Conservation (phyloP, 2,113 vertebrate species). For the Trachemys scripta region DNA sequence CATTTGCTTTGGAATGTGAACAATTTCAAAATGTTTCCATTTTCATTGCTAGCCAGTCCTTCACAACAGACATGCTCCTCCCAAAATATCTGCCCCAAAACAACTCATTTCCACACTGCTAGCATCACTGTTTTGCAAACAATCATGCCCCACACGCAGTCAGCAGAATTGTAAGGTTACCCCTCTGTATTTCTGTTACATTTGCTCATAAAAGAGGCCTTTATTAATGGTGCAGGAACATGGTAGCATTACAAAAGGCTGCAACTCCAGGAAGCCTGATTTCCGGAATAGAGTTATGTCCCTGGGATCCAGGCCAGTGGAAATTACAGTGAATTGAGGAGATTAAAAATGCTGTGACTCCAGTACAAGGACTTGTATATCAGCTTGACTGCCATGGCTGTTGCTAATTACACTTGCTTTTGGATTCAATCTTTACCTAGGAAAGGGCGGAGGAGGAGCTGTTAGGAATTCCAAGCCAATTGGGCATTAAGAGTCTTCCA, state of each 20-base stretch:
- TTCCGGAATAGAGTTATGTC: fast-evolving
- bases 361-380: neutral
- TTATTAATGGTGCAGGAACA: neutral
- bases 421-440: neutral
- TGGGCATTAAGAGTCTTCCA: neutral
- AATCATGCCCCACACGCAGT: neutral
- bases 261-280: neutral
- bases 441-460: neutral
- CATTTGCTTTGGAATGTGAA: neutral
- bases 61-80: fast-evolving
- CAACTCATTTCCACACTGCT: fast-evolving
- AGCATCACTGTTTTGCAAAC: neutral
- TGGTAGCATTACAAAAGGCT: neutral
- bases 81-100: neutral
- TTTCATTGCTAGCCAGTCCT: neutral
- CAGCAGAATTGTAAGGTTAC: neutral
- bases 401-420: neutral
- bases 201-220: neutral
- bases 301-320: neutral
- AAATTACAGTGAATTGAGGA: neutral
- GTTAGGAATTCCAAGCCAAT: neutral
- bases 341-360: neutral
- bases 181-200: neutral
- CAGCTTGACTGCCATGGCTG: neutral
- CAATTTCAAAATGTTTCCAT: fast-evolving